Evolutionary conservation across 1,140 invertebrate genomes (phyloP).

Genomic region (Leptopilina clavipes): DNA sequence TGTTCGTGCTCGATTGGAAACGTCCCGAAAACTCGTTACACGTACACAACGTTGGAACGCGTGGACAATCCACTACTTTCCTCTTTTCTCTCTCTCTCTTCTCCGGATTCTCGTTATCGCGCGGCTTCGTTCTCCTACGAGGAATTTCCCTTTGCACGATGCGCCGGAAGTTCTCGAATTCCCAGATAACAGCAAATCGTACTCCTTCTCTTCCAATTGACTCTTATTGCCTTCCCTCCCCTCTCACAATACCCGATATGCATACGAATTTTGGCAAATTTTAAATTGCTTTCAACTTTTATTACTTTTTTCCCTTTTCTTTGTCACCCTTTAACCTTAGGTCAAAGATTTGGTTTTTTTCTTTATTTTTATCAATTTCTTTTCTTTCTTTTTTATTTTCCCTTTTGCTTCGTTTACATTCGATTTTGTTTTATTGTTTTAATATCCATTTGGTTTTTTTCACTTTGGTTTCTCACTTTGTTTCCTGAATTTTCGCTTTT

Average conservation of each 20-base stretch:
- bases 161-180: slow-evolving; percentile 15
- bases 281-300: background rate
- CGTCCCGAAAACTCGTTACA: slow-evolving; percentile 29
- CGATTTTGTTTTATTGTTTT: too few species aligned
- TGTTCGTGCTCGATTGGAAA: slow-evolving; percentile 30
- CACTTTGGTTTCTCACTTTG: too few species aligned
- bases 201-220: slow-evolving; percentile 24
- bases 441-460: too few species aligned
- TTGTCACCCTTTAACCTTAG: background rate
- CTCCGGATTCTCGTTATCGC: slow-evolving; percentile 21
- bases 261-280: background rate
- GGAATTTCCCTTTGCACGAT: slow-evolving; percentile 27
- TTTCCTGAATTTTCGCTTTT: too few species aligned
- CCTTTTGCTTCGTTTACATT: too few species aligned
- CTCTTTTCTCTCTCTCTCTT: background rate
- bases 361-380: too few species aligned
- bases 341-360: too few species aligned
- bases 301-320: background rate
- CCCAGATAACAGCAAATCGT: slow-evolving; percentile 31
- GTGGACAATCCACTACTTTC: slow-evolving; percentile 23
- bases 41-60: slow-evolving; percentile 11
- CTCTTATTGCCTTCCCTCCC: slow-evolving; percentile 9
- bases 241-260: background rate
- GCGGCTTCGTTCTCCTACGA: background rate
- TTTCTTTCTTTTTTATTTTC: too few species aligned